phyloP scores from a whole-genome alignment of 2,888 invertebrate species.

The Leptinotarsa rubiginosa region DNA sequence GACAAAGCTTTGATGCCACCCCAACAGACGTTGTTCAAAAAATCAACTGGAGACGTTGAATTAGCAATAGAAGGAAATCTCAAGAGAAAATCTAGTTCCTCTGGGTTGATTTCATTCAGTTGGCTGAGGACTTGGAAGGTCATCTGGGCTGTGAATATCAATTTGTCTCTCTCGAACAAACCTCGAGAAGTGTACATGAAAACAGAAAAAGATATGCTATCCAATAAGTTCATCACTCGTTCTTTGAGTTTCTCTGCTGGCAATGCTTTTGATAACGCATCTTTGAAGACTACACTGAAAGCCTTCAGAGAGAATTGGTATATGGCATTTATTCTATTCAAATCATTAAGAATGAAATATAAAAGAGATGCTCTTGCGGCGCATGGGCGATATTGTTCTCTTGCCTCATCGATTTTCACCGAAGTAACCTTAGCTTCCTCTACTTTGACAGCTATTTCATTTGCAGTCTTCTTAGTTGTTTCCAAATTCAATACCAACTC shows the following conservation, averaged over 20 bases:
- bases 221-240: constrained; percentile 82
- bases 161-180: constrained; percentile 90
- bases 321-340: constrained; percentile 92
- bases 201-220: constrained; percentile 88
- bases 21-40: constrained; percentile 84
- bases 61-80: constrained; percentile 85
- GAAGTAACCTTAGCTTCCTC: constrained; percentile 88
- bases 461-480: constrained; percentile 92
- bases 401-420: constrained; percentile 88
- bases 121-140: constrained; percentile 74
- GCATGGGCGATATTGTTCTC: constrained; percentile 88
- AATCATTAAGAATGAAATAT: constrained; percentile 93
- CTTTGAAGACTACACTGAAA: constrained; percentile 91
- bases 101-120: constrained; percentile 76
- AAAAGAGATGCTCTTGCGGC: constrained; percentile 89
- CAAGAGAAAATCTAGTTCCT: constrained; percentile 88
- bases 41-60: constrained; percentile 82
- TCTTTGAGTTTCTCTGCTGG: constrained; percentile 77
- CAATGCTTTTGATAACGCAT: constrained; percentile 80
- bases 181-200: constrained; percentile 91
- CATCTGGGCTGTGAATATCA: constrained; percentile 90
- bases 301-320: constrained; percentile 97
- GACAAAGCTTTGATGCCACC: constrained; percentile 90
- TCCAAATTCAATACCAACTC: constrained; percentile 92
- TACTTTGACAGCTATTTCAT: constrained; percentile 89